Evolutionary conservation across 2,797 vertebrate species (phyloP), one percentile per base, ranked within the genome.

Genomic region (Rhadinocentrus ornatus): DNA sequence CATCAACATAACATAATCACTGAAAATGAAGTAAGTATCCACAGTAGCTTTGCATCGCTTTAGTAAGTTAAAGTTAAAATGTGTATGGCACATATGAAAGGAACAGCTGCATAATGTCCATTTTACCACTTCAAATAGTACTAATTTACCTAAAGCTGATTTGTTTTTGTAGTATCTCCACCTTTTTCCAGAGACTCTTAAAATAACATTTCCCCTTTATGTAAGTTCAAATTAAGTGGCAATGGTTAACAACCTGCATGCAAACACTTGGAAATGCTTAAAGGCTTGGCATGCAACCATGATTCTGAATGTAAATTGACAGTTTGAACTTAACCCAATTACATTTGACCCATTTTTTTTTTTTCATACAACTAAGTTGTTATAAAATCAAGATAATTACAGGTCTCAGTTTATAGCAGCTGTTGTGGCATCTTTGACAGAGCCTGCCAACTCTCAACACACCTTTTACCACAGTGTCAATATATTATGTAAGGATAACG

Each of bases 401-500:
- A 73, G 56, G 32, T 62, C 64, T 31, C 27, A 37, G 37, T 66
- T 72, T 57, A 34, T 62, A 52, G 66, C 79, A 8, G 32, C 29
- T 6, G 34, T 9, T 16, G 53, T 10, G 44, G 46, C 31, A 37
- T 27, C 29, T 53, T 48, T 57, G 54, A 70, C 44, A 41, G 27
- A 29, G 15, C 11, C 26, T 18, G 35, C 54, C 15, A 31, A 53
- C 22, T 55, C 13, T 69, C 2, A 0, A 18, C 64, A 60, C 31
- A 71, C 24, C 52, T 71, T 69, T 75, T 20, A 65, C 18, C n/a
- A 44, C 53, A 41, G 37, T 27, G 31, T 57, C 6, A 16, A 18
- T 20, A 4, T 22, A 6, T 81, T 62, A 61, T 41, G 20, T 39
- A 81, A 74, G 66, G 37, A 57, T 10, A 60, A 41, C 50, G 8